Evolutionary conservation across 1,140 invertebrate genomes (phyloP), one percentile per base, ranked within the genome.

Genomic region (Zaprionus ghesquierei): DNA sequence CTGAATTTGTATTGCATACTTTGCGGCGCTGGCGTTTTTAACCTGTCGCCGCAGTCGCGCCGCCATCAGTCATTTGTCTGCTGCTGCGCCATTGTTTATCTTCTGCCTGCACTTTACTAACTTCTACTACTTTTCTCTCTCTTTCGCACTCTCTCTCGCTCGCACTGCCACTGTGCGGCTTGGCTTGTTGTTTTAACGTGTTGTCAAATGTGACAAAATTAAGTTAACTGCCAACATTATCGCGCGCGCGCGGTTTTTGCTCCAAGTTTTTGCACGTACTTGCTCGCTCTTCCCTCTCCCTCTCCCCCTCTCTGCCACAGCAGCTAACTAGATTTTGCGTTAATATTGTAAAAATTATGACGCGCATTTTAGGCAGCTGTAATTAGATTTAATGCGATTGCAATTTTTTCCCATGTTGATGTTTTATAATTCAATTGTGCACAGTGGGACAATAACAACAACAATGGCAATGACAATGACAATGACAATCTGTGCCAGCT

Each of bases 161-260:
- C 50, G 51, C 38, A 20, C 44, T 46, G 56, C 62, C 20, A n/a
- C n/a, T 27, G 8, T 64, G 33, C 46, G 27, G 60, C 49, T 64
- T 58, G 62, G 27, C 74, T 63, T 65, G 77, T 71, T 82, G 65
- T 71, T 81, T 85, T 89, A 89, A 89, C 84, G 85, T 89, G 85
- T 81, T 89, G 86, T 78, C 74, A 89, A 90, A 89, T 89, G 85
- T 84, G 85, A 89, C 81, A 76, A 89, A 89, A 89, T 89, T 80
- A 90, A 89, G 77, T 89, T 89, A 90, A 89, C 85, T 90, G 81
- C 69, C 81, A 71, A 69, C 86, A 85, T 89, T 86, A 90, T 78
- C 81, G 81, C 65, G 72, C 77, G 76, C 46, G 50, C 35, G 69
- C 60, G 55, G 55, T 60, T 77, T 66, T 73, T 63, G 46, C 56